These are phyloP conservation scores for Nicator chloris DNA, from an alignment of 2,113 vertebrate genomes.

Conservation along the genomic window DNA sequence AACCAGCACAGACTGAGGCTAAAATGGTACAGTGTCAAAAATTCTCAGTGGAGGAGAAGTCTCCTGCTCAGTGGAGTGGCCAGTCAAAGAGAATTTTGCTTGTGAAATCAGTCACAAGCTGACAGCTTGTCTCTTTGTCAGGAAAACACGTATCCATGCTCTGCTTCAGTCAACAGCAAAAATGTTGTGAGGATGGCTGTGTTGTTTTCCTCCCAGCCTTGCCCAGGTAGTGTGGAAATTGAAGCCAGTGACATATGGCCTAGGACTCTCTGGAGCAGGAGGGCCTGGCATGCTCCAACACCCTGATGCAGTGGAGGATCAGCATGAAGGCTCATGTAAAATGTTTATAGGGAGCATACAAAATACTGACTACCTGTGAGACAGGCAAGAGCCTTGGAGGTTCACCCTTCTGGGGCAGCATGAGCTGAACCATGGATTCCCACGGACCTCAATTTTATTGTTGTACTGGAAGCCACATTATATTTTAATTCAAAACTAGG, in stretches of 20 bases:
- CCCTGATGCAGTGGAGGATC: neutral
- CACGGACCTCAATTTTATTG: neutral
- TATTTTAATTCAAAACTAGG: neutral
- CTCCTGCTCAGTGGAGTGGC: neutral
- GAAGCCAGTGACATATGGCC: neutral
- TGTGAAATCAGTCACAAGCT: neutral
- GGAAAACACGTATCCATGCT: neutral
- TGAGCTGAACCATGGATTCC: neutral
- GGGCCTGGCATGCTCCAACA: neutral
- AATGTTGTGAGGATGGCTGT: neutral
- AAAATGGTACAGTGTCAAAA: neutral
- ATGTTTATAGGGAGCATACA: neutral
- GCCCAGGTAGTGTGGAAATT: neutral
- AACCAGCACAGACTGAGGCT: neutral
- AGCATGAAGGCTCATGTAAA: neutral
- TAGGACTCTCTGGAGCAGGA: neutral
- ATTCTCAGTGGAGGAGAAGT: too few relatives aligned
- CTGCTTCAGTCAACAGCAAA: neutral
- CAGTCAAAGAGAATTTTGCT: neutral
- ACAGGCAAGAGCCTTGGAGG: neutral
- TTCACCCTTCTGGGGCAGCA: neutral
- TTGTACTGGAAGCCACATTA: neutral
- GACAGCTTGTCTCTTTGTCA: neutral
- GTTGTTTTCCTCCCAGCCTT: neutral
- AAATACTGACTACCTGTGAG: neutral